Evolutionary conservation across 2,888 invertebrate species (phyloP), one percentile per base, ranked within the genome.

Genomic region (Melanostoma scalare): DNA sequence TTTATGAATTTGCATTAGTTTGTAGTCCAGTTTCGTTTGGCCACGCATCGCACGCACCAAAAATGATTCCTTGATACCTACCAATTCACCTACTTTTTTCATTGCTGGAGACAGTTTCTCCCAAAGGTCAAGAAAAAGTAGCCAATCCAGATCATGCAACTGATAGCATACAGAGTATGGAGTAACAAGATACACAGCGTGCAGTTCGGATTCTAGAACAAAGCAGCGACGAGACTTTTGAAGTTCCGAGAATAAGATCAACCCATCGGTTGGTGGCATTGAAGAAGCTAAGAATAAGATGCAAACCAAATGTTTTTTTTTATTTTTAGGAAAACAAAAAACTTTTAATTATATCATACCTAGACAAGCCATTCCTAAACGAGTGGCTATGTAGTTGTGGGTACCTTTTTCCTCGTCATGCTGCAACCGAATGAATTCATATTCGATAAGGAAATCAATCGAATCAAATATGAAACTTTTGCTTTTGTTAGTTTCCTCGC

Each of bases 131-230:
- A 97, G 92, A 87, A 94, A 94, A 86, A 94, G 93, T 89, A 96
- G 92, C 96, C 96, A 96, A 89, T 99, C 97, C 58, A 98, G 92
- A 88, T 95, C 93, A 75, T 94, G 93, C 93, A 93, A 87, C 87
- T 96, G 95, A 88, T 95, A 95, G 87, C 96, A 95, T 35, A 96
- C 94, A 90, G 96, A 97, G 85, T 97, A 96, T 0, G 99, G 99
- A 2, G 99, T 99, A 48, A 98, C 98, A 88, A 98, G 92, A 91
- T 99, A 99, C 58, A 99, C 94, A 48, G 99, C 94, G 91, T 99
- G 99, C 2, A 99, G 93, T 88, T 99, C 99, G 69, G 96, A 97
- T 89, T 98, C 98, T 8, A 99, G 92, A 0, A 98, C 98, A 89
- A 99, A 95, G 88, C 96, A 96, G 87, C 96, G 95, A 6, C 98